phyloP scores from a whole-genome alignment of 2,113 vertebrate genomes.

The Upupa epops region DNA sequence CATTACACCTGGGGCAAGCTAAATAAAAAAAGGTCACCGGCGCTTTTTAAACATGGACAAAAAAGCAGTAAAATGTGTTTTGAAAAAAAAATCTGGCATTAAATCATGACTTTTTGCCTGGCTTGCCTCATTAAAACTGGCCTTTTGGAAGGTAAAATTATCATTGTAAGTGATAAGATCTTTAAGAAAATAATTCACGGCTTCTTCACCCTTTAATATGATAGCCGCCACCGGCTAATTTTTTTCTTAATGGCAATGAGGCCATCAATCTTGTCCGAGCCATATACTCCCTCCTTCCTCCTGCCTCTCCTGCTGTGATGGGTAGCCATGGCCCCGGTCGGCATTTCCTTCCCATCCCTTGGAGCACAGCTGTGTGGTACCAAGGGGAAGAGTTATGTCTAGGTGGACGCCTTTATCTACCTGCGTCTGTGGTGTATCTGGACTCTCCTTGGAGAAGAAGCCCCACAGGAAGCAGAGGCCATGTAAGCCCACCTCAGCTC shows the following conservation, averaged over 20 bases:
- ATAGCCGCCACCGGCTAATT: slow-evolving; percentile 88
- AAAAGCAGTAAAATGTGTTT: slow-evolving; percentile 86
- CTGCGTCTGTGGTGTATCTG: accelerated
- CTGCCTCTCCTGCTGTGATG: slow-evolving; percentile 20
- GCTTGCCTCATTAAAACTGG: slow-evolving; percentile 89
- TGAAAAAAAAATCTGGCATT: slow-evolving; percentile 82
- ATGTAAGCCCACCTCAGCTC: not conserved
- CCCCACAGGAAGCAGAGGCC: not conserved
- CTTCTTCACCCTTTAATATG: slow-evolving; percentile 90
- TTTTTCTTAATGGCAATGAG: slow-evolving; percentile 87
- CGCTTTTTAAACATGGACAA: slow-evolving; percentile 86
- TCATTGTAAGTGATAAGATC: slow-evolving; percentile 90
- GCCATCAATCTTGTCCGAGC: slow-evolving; percentile 83
- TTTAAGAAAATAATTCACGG: slow-evolving; percentile 92
- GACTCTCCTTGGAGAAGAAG: not conserved
- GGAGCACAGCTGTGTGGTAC: not conserved
- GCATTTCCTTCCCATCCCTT: not conserved
- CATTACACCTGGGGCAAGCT: slow-evolving; percentile 82
- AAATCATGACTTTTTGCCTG: slow-evolving; percentile 88
- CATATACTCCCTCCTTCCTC: slow-evolving; percentile 59
- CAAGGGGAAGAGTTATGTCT: not conserved
- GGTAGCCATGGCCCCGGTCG: not conserved
- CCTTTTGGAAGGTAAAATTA: slow-evolving; percentile 92
- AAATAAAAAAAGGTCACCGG: slow-evolving; percentile 85
- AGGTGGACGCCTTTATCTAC: accelerated